Base-by-base conservation (phyloP, 1,140 invertebrate species). In the Drosophila elegans region DNA sequence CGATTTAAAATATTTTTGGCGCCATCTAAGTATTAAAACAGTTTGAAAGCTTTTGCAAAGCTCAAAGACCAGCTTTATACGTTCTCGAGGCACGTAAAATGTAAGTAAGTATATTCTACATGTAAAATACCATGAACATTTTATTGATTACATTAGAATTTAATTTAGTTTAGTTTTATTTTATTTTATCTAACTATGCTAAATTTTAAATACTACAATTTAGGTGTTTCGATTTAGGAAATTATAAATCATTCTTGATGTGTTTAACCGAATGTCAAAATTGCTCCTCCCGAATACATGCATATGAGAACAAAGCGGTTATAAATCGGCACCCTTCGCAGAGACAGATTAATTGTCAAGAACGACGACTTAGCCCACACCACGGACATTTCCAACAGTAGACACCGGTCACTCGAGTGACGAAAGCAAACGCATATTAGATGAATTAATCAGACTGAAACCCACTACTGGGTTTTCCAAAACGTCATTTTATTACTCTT, bases 281-380 rank as follows among this genome's bases (percentile, higher is more conserved):
- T n/a, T n/a, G n/a, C 53, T 73, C 46, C 63, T 51, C 41, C 34
- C 42, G 42, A 25, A 48, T 29, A 38, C 21, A 41, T 34, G 53
- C 9, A 21, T 27, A 29, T 1, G 34, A 11, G 46, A 62, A 77
- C 81, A 82, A 81, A 77, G 68, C 62, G 66, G 49, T 63, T 74
- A 82, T 81, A 82, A 82, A 81, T 39, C 64, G 46, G 16, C 36
- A 48, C 21, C 57, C 51, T 41, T 51, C 57, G n/a, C 27, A 4
- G 12, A 41, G 7, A 9, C 12, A 36, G 38, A 68, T 68, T 62
- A 74, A 82, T 60, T 29, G 74, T 0, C 39, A 16, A 27, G 11
- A 27, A 7, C 54, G 39, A 46, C 67, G 38, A 38, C 29, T 46
- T 46, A 7, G 21, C 41, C 42, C 32, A 25, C 51, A 46, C 13